Evolutionary conservation across 2,113 vertebrate genomes (phyloP).

Genomic region (Pyrgilauda ruficollis): DNA sequence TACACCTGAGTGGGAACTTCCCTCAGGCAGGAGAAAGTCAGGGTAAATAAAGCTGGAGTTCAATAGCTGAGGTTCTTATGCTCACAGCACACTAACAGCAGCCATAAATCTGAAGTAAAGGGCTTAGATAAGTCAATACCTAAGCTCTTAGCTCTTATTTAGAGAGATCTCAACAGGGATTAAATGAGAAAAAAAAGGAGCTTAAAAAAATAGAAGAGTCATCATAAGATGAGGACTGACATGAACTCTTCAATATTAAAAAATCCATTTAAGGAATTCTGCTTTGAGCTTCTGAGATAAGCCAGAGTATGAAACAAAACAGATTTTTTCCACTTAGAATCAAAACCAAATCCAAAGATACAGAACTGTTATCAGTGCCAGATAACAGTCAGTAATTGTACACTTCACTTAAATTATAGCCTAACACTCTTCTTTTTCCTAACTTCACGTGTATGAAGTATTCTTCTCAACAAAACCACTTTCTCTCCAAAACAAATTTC

Average conservation of each 20-base stretch:
- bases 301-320: not conserved
- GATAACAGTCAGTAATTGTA: not conserved
- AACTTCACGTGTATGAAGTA: not conserved
- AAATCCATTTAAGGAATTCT: slow-evolving; percentile 20
- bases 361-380: not conserved
- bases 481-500: not conserved
- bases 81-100: slow-evolving; percentile 21
- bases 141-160: slow-evolving; percentile 59
- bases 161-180: slow-evolving; percentile 43
- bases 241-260: slow-evolving; percentile 35
- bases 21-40: not conserved
- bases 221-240: slow-evolving; percentile 43
- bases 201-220: slow-evolving; percentile 49
- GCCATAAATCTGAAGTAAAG: slow-evolving; percentile 52
- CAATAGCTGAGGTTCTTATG: slow-evolving; percentile 14
- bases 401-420: not conserved
- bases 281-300: not conserved
- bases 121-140: slow-evolving; percentile 49
- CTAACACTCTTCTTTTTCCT: not conserved
- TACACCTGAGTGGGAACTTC: not conserved
- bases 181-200: slow-evolving; percentile 45
- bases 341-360: not conserved
- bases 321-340: not conserved
- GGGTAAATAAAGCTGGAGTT: not conserved
- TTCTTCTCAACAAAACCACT: not conserved